phyloP scores from a whole-genome alignment of 2,113 vertebrate species.

The Callaeas wilsoni region DNA sequence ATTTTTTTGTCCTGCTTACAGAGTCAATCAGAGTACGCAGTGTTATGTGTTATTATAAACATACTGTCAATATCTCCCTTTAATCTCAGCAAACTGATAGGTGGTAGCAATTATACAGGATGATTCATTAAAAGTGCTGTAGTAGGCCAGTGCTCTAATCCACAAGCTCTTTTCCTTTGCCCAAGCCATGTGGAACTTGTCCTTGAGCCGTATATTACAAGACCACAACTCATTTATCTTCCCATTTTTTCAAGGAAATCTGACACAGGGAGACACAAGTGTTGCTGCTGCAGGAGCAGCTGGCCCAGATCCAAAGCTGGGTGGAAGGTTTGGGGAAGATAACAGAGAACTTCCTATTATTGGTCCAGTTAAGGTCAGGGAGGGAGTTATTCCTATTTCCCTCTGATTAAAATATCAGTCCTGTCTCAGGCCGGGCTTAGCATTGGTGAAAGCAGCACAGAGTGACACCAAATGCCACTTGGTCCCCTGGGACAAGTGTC shows the following conservation, averaged over 20 bases:
- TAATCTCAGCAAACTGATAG: conserved; percentile 62
- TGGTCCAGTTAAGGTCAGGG: not conserved
- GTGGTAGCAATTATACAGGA: conserved; percentile 56
- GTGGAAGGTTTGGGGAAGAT: not conserved
- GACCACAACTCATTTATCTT: not conserved
- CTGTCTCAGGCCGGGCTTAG: not conserved
- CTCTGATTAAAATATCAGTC: not conserved
- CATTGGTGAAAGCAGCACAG: not conserved
- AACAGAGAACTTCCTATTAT: not conserved
- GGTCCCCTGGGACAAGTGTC: rapidly evolving
- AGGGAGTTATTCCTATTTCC: not conserved
- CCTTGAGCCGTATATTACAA: not conserved
- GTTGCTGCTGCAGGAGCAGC: not conserved
- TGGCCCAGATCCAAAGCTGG: not conserved
- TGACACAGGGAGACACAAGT: not conserved
- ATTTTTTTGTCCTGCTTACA: conserved; percentile 6
- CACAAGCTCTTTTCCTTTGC: not conserved
- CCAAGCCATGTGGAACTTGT: conserved; percentile 13
- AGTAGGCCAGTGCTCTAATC: conserved; percentile 51
- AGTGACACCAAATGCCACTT: not conserved
- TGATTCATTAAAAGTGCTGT: conserved; percentile 63
- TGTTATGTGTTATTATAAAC: conserved; percentile 36
- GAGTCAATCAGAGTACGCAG: conserved; percentile 3
- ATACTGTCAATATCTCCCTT: conserved; percentile 55
- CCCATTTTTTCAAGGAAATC: not conserved